These are phyloP conservation scores for Lasius fuliginosus DNA, from an alignment of 2,888 invertebrate genomes.

Conservation along the genomic window DNA sequence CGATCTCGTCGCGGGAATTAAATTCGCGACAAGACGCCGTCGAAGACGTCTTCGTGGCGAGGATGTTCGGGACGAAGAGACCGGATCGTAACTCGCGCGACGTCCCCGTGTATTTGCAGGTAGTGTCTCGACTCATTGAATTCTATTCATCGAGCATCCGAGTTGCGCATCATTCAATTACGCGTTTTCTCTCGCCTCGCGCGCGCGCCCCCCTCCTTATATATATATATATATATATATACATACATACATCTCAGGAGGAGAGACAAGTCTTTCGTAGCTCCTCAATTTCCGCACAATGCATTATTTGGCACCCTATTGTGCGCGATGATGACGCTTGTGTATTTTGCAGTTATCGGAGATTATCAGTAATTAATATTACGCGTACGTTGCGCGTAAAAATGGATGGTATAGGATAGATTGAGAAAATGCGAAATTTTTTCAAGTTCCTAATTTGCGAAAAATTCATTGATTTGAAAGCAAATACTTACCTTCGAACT, in stretches of 20 bases:
- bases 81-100: slow-evolving; percentile 41
- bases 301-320: slow-evolving; percentile 53
- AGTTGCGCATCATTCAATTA: slow-evolving; percentile 69
- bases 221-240: too few relatives aligned
- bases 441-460: background rate
- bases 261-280: slow-evolving; percentile 55
- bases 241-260: background rate
- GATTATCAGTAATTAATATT: slow-evolving; percentile 29
- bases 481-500: background rate
- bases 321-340: slow-evolving; percentile 19
- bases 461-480: background rate
- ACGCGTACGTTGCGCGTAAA: background rate
- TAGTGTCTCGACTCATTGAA: slow-evolving; percentile 66
- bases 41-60: slow-evolving; percentile 20
- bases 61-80: slow-evolving; percentile 6
- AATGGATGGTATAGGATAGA: background rate
- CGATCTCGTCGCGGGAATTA: slow-evolving; percentile 26
- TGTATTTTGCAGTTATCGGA: slow-evolving; percentile 15
- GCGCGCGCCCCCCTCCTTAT: slow-evolving; percentile 19
- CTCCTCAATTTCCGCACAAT: slow-evolving; percentile 53
- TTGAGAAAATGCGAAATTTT: background rate
- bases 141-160: slow-evolving; percentile 72
- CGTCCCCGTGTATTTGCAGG: slow-evolving; percentile 42
- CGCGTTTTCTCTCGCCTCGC: slow-evolving; percentile 53
- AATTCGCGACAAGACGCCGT: slow-evolving; percentile 41